phyloP scores from a whole-genome alignment of 1,140 invertebrate genomes.

The Drosophila subobscura region DNA sequence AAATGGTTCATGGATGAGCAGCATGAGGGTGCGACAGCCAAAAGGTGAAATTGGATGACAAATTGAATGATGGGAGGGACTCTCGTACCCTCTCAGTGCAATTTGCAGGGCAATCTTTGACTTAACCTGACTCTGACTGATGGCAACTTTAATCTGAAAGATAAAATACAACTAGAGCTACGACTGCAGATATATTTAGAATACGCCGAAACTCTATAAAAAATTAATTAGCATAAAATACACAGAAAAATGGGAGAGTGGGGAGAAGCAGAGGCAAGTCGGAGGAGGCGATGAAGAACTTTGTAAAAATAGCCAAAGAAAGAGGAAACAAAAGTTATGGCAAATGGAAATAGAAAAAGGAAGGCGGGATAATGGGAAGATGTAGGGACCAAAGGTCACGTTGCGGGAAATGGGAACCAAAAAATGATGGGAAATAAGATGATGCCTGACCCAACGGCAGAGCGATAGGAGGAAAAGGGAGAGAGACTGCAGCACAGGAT shows the following conservation, averaged over 20 bases:
- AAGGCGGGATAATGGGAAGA: conserved; percentile 35
- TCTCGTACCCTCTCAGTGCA: too few relatives aligned
- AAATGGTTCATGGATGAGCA: too few relatives aligned
- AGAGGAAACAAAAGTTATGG: conserved; percentile 28
- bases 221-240: conserved; percentile 66
- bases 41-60: too few relatives aligned
- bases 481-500: conserved; percentile 6
- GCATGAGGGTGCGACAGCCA: too few relatives aligned
- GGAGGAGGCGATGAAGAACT: too few relatives aligned
- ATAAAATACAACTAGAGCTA: too few relatives aligned
- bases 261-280: conserved; percentile 6
- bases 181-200: too few relatives aligned
- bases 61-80: too few relatives aligned
- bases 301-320: conserved; percentile 23
- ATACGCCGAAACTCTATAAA: conserved; percentile 7
- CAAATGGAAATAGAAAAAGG: conserved; percentile 18
- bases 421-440: conserved; percentile 53
- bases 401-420: conserved; percentile 25
- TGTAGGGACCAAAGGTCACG: conserved; percentile 34
- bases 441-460: conserved; percentile 6
- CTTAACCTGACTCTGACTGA: too few relatives aligned
- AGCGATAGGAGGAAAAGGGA: not conserved
- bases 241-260: conserved; percentile 39
- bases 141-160: too few relatives aligned
- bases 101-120: too few relatives aligned